Base-by-base conservation (phyloP, 1,140 invertebrate genomes). In the Drosophila lowei region DNA sequence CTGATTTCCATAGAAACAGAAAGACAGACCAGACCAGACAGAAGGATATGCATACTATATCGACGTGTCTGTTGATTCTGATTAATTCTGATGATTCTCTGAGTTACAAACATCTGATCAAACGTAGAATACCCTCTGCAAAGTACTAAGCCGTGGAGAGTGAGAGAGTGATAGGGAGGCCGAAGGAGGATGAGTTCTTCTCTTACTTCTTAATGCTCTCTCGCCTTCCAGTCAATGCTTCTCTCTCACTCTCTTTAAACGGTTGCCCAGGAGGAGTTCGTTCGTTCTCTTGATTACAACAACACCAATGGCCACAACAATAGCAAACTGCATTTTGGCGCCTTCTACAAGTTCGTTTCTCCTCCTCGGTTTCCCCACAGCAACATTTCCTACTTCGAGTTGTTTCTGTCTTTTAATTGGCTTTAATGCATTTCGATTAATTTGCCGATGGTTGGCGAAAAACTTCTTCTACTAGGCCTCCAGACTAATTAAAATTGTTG, bases 401-500 rank as follows among this genome's bases (percentile, higher is more conserved):
- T 57, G 23, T 34, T 34, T 41, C 49, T 59, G 44, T 52, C 43
- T 60, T 70, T 75, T 85, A 85, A 85, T 85, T 85, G 81, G 81
- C 62, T 72, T 81, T 75, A 85, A 86, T 81, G 81, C 73, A 65
- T 64, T 78, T 80, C 81, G 70, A 85, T 85, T 86, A 86, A 85
- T 86, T 86, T 72, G 68, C 68, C 72, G 66, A 77, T 85, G 77
- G 34, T 64, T 38, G 34, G 73, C 72, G 59, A 44, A 77, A 84
- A 72, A 25, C 23, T 25, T 25, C 55, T 79, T 79, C 48, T 50
- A 21, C 54, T 38, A 62, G 53, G 57, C 77, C 44, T 64, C 65
- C 76, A 76, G 59, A 86, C 80, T 85, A 85, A 85, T 85, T 85
- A 85, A 86, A 77, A 86, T 86, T 75, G 58, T 86, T 85, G 50